phyloP scores from a whole-genome alignment of 2,113 vertebrate species.

The Phoxinus phoxinus region DNA sequence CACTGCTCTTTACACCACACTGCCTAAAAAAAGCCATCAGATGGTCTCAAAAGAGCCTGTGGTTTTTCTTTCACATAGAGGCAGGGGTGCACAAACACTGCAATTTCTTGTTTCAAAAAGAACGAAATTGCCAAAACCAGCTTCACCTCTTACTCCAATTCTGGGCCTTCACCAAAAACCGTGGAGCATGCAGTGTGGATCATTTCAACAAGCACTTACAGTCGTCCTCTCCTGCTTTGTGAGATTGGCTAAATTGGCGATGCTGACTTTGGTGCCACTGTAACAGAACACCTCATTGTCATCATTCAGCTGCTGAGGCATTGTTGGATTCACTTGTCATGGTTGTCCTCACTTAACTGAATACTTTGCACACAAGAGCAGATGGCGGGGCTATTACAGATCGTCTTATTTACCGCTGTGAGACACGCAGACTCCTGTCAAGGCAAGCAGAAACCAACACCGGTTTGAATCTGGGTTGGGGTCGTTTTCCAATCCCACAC shows the following conservation, averaged over 20 bases:
- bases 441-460: constrained; percentile 11
- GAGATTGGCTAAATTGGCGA: constrained; percentile 17
- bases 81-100: constrained; percentile 7
- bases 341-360: constrained; percentile 39
- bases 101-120: constrained; percentile 38
- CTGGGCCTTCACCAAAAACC: not conserved
- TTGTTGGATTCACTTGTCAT: constrained; percentile 30
- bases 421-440: constrained; percentile 15
- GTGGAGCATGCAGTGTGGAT: not conserved
- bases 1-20: not conserved
- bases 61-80: constrained; percentile 14
- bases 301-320: constrained; percentile 40
- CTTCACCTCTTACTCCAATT: not conserved
- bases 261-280: constrained; percentile 23
- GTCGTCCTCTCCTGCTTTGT: not conserved
- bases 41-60: not conserved
- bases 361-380: not conserved
- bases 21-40: constrained; percentile 16
- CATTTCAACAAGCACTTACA: not conserved
- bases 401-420: not conserved
- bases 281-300: constrained; percentile 43
- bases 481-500: not conserved
- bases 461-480: not conserved
- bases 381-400: constrained; percentile 14
- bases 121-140: not conserved